Conservation (phyloP, 2,113 vertebrate species). For the Empidonax alnorum region DNA sequence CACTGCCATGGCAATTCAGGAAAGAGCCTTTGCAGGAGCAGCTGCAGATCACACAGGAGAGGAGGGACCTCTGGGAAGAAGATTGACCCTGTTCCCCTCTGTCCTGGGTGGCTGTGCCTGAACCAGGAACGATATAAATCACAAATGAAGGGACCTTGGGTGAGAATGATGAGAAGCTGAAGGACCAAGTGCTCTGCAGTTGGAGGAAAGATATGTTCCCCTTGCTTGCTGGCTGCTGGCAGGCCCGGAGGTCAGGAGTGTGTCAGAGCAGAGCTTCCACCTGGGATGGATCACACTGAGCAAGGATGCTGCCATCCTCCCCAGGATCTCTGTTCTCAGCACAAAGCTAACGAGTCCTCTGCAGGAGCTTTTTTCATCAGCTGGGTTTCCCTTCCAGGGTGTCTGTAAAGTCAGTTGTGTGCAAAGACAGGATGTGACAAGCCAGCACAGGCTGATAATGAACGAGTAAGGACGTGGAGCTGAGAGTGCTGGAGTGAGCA, state of each 20-base stretch:
- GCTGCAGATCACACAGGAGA: background rate
- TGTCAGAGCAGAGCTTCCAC: background rate
- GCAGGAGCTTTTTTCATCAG: background rate
- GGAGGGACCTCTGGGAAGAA: background rate
- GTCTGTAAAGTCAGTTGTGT: background rate
- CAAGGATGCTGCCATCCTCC: background rate
- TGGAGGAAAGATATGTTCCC: background rate
- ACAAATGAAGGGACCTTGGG: background rate
- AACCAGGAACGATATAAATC: background rate
- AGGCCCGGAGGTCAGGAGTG: background rate
- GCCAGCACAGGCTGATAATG: background rate
- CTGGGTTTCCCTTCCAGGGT: background rate
- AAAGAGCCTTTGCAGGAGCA: background rate
- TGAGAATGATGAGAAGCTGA: background rate
- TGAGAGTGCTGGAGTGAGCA: background rate
- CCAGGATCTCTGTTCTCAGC: background rate
- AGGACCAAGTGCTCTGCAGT: background rate
- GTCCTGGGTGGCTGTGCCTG: background rate
- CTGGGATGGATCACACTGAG: background rate
- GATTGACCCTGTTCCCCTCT: background rate
- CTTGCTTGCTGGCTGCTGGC: background rate
- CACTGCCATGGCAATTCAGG: background rate
- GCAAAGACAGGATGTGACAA: background rate
- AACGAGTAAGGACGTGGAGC: fast-evolving
- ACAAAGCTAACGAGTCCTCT: background rate